Evolutionary conservation across 2,888 invertebrate species (phyloP), one percentile per base, ranked within the genome.

Genomic region (Limnephilus auricula): DNA sequence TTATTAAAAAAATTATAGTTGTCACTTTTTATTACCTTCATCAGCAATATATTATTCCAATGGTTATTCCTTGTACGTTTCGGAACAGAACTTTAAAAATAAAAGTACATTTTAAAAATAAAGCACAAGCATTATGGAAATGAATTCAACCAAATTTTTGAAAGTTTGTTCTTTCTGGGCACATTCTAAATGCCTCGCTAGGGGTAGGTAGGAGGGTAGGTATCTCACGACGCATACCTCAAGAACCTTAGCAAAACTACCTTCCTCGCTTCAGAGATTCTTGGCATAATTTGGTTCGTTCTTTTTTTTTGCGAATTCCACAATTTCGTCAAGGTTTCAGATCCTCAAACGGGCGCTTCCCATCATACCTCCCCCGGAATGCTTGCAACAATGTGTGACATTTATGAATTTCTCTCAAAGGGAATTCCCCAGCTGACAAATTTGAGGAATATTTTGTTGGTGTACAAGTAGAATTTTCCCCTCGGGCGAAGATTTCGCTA

Each of bases 381-480:
- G 31, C 89, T 15, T 82, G 89, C 79, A 85, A 91, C 90, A 92
- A 92, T 92, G 91, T 87, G 89, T 79, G 90, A 91, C 92, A 92
- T 92, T 92, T 92, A 92, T 92, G 92, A 92, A 92, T 92, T 92
- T 88, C 84, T 88, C 92, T 92, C 92, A 92, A 92, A 92, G 92
- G 89, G 79, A 89, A 92, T 92, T 92, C 91, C 92, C n/a, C 32
- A 78, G 92, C 84, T 90, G 91, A 92, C 92, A 90, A 92, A 92
- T 92, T 92, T 92, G 87, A 91, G 80, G 90, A 92, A 92, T 92
- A 92, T 90, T 92, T 92, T 90, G 80, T 82, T 65, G 45, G 84
- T 65, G 50, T 31, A 40, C 34, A 40, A 30, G 34, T 30, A 31
- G 34, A n/a, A 40, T 15, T 34, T 83, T 32, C 34, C 31, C 65